Percentiles rank a stretch among this genome's conserved stretches.
phyloP scores from a whole-genome alignment of 37 sponge, comb jelly and placozoan species.

The Oopsacas minuta region DNA sequence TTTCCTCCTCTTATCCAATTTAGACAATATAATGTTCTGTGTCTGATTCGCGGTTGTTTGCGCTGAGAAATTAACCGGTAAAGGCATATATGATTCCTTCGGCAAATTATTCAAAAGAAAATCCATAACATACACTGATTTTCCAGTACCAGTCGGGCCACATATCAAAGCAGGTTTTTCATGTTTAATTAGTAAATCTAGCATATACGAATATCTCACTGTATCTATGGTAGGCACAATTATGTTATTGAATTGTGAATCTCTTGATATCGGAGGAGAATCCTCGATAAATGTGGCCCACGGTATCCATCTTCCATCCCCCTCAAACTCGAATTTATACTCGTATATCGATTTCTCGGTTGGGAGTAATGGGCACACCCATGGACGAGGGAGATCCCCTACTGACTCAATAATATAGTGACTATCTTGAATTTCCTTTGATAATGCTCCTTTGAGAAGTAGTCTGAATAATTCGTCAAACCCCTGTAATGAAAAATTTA shows the following conservation, averaged over 20 bases:
- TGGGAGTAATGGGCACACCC: constrained; percentile 7
- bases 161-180: constrained; percentile 81
- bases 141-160: constrained; percentile 98
- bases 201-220: constrained; percentile 78
- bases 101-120: constrained; percentile 78
- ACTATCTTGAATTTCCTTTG: not conserved
- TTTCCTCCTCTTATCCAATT: constrained; percentile 94
- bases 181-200: constrained; percentile 77
- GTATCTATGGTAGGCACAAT: constrained; percentile 95
- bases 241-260: constrained; percentile 61
- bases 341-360: not conserved
- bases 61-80: constrained; percentile 93
- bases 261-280: constrained; percentile 62
- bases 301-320: constrained; percentile 54
- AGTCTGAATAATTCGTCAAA: not conserved
- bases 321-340: constrained; percentile 24
- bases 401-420: not conserved
- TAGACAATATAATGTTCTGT: constrained; percentile 93
- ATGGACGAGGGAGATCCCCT: not conserved
- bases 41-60: constrained; percentile 97
- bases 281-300: constrained; percentile 61
- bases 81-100: constrained; percentile 85
- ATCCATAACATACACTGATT: constrained; percentile 91
- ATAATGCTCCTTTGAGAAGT: not conserved
- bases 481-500: not conserved